These are phyloP conservation scores for Pristionchus japonicus DNA, from an alignment of 2,888 invertebrate species.

Conservation along the genomic window DNA sequence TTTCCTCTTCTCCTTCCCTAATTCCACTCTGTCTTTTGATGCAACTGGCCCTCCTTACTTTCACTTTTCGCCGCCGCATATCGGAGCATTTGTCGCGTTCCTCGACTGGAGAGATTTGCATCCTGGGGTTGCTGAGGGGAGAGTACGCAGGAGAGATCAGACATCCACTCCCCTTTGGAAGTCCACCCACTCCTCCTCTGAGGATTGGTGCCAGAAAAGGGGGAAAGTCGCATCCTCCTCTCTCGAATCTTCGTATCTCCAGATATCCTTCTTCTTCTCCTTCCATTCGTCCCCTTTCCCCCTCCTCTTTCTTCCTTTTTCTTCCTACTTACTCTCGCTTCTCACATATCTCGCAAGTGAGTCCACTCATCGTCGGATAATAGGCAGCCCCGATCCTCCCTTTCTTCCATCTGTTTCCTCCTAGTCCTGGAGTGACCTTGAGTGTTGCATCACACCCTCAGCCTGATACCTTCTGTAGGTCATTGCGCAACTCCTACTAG, in stretches of 20 bases:
- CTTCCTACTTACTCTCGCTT: slow-evolving; percentile 32
- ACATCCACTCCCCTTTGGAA: not conserved
- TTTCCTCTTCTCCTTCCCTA: slow-evolving; percentile 15
- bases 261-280: slow-evolving; percentile 27
- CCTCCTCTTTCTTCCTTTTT: not conserved
- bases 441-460: no score
- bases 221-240: not conserved
- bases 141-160: not conserved
- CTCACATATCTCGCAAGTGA: slow-evolving; percentile 29
- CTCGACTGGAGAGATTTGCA: not conserved
- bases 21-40: slow-evolving; percentile 29
- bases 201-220: slow-evolving; percentile 6
- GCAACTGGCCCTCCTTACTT: slow-evolving; percentile 29
- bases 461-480: no score
- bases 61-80: slow-evolving; percentile 1
- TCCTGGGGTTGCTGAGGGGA: not conserved
- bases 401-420: not conserved
- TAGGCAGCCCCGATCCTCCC: not conserved
- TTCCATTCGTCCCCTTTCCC: slow-evolving; percentile 11
- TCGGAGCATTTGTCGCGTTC: not conserved
- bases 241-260: slow-evolving; percentile 16
- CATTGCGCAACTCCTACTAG: no score
- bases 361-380: slow-evolving; percentile 22
- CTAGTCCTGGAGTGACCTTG: not conserved
- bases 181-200: not conserved